Conservation (phyloP, 2,888 invertebrate genomes). For the Acanthosepion pharaonis region DNA sequence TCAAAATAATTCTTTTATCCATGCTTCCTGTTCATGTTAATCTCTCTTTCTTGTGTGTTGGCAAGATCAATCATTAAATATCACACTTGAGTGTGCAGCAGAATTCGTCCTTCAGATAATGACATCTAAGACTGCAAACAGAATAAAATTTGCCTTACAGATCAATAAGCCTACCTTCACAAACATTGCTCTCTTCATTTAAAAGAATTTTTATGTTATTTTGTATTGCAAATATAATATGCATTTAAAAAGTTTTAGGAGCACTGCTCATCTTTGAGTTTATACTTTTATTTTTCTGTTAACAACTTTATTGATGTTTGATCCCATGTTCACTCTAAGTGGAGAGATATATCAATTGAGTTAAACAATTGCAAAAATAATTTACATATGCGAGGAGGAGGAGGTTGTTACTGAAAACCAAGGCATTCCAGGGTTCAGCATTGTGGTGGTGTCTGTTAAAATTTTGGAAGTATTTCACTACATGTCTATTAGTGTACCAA, state of each 20-base stretch:
- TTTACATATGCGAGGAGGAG: too few species aligned
- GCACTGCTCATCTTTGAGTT: not conserved
- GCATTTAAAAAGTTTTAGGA: not conserved
- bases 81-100: not conserved
- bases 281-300: not conserved
- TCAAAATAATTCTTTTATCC: too few species aligned
- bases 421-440: too few species aligned
- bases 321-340: too few species aligned
- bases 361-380: too few species aligned
- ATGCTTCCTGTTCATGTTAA: too few species aligned
- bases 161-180: not conserved
- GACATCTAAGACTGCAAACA: not conserved
- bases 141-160: not conserved
- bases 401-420: too few species aligned
- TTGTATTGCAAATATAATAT: not conserved
- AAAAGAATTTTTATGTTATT: not conserved
- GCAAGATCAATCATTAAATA: not conserved
- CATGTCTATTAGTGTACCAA: too few species aligned
- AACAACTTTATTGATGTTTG: not conserved
- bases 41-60: not conserved
- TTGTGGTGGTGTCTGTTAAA: too few species aligned
- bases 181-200: not conserved
- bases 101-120: slow-evolving; percentile 2
- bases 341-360: too few species aligned
- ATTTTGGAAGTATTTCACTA: too few species aligned